A percentile compares a stretch with the other conserved stretches of the same genome.
phyloP scores from a whole-genome alignment of 2,113 vertebrate genomes.

The Xyrauchen texanus region DNA sequence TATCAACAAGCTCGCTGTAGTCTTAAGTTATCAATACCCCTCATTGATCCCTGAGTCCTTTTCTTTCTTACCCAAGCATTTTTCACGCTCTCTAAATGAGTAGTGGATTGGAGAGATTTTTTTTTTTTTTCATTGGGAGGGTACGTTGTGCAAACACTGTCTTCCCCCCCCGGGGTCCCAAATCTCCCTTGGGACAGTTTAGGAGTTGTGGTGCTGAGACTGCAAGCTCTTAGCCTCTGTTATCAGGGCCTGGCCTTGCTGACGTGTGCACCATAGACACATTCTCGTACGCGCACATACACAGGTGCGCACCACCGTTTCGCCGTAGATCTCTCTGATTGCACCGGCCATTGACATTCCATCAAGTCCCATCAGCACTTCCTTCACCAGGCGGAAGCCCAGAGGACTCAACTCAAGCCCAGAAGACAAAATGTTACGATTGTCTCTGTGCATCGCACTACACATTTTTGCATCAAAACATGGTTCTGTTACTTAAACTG shows the following conservation, averaged over 20 bases:
- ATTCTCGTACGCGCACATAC: not conserved
- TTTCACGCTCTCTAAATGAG: slow-evolving; percentile 32
- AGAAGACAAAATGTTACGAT: not conserved
- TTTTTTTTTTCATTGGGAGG: not conserved
- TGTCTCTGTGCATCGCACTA: too few species aligned
- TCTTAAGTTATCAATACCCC: slow-evolving; percentile 31
- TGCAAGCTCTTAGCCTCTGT: slow-evolving; percentile 37
- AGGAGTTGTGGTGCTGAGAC: slow-evolving; percentile 27
- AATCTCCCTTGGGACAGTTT: slow-evolving; percentile 33
- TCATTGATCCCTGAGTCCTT: slow-evolving; percentile 28
- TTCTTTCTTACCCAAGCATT: slow-evolving; percentile 39
- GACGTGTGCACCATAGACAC: slow-evolving; percentile 16
- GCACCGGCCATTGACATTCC: slow-evolving; percentile 50
- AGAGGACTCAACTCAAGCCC: not conserved
- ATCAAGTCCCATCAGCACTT: slow-evolving; percentile 53
- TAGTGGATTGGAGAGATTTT: not conserved
- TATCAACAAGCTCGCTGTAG: not conserved
- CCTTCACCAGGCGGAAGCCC: slow-evolving; percentile 36
- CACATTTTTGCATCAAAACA: too few species aligned
- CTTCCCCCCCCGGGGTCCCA: slow-evolving; percentile 23
- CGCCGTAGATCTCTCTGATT: slow-evolving; percentile 45
- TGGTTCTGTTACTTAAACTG: not conserved
- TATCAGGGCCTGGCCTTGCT: slow-evolving; percentile 32
- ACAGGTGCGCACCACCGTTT: slow-evolving; percentile 23
- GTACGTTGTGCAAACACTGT: not conserved